Conservation (phyloP, 2,888 invertebrate genomes). For the Marasmarcha lunaedactyla region DNA sequence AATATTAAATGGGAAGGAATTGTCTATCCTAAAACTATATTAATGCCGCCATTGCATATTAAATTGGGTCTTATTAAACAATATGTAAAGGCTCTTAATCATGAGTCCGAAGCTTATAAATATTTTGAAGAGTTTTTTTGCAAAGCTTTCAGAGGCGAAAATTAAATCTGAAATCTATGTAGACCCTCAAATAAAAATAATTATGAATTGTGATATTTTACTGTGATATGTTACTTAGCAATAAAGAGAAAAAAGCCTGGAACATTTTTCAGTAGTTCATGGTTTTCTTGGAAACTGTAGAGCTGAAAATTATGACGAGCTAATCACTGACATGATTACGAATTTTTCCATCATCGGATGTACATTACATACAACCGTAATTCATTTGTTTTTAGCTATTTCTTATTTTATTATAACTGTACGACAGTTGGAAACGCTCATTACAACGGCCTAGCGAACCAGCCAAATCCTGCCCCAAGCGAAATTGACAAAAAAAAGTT, state of each 20-base stretch:
- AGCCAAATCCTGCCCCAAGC: no score
- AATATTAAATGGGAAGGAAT: conserved; percentile 7
- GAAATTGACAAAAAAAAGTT: no score
- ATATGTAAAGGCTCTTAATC: conserved; percentile 13
- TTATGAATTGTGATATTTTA: no score
- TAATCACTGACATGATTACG: no score
- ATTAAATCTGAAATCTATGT: conserved; percentile 15
- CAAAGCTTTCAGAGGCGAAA: conserved; percentile 17
- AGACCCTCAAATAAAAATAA: conserved; percentile 11
- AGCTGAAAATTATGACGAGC: conserved; percentile 13
- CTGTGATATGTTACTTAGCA: no score
- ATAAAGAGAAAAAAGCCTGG: neutral
- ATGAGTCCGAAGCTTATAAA: conserved; percentile 13
- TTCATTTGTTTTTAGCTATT: no score
- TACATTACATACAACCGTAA: no score
- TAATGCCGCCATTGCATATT: conserved; percentile 14
- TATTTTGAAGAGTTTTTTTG: conserved; percentile 12
- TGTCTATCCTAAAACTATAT: conserved; percentile 9
- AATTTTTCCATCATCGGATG: no score
- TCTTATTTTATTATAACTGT: no score
- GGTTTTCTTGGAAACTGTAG: conserved; percentile 14
- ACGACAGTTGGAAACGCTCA: no score
- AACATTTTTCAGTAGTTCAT: conserved; percentile 14
- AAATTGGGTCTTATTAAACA: conserved; percentile 15
- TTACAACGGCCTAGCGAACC: no score